Evolutionary conservation across 2,797 vertebrate species (phyloP).

Genomic region (Hylomyscus alleni): DNA sequence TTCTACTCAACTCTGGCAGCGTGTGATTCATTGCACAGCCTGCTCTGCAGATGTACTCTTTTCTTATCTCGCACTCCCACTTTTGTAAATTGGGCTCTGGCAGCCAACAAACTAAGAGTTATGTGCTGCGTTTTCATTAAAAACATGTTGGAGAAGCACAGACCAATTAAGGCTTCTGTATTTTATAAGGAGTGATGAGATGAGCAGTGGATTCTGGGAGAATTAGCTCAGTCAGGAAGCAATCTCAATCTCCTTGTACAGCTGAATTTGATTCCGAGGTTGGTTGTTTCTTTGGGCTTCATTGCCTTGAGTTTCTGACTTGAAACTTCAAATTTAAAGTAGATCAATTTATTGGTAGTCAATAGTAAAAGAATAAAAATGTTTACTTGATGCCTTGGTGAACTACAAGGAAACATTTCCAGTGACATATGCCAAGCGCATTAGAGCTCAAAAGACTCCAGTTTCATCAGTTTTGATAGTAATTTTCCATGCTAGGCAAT

Average conservation of each 20-base stretch:
- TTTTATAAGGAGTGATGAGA: constrained; percentile 95
- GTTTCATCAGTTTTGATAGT: constrained; percentile 76
- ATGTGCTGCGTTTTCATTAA: constrained; percentile 99
- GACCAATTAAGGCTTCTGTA: constrained; percentile 99
- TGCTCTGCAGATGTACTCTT: constrained; percentile 96
- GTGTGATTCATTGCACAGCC: constrained; percentile 99
- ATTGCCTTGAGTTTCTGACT: not conserved
- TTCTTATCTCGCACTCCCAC: constrained; percentile 99
- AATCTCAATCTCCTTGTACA: constrained; percentile 76
- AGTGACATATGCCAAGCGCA: constrained; percentile 69
- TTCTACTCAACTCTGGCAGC: constrained; percentile 99
- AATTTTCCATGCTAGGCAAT: constrained; percentile 61
- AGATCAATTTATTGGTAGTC: constrained; percentile 33
- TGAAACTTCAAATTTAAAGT: constrained; percentile 34
- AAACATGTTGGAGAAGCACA: constrained; percentile 99
- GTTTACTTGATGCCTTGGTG: constrained; percentile 65
- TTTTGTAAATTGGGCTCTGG: constrained; percentile 99
- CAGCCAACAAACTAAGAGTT: constrained; percentile 99
- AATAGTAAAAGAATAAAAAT: constrained; percentile 45
- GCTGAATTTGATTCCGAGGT: not conserved
- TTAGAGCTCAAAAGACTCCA: constrained; percentile 71
- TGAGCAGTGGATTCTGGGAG: constrained; percentile 88
- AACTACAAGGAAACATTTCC: constrained; percentile 71
- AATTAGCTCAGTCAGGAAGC: constrained; percentile 89
- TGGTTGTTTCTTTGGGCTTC: not conserved